Percentiles rank a stretch among this genome's conserved stretches.
These are phyloP conservation scores for Sepiola atlantica DNA, from an alignment of 2,888 invertebrate genomes.

Conservation along the genomic window DNA sequence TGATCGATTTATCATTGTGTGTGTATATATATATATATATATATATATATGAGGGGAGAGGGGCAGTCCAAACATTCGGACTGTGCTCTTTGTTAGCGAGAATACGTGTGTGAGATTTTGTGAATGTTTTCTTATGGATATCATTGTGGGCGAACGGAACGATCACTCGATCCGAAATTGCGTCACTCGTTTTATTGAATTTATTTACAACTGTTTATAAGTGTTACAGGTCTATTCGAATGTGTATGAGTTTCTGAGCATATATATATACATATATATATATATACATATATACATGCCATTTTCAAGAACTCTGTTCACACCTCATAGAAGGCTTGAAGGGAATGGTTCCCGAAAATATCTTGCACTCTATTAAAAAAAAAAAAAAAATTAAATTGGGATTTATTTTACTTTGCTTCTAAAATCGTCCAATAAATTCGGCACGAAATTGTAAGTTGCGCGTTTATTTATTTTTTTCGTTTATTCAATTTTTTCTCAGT, in stretches of 20 bases:
- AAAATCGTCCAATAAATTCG: no score
- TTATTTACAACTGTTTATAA: neutral
- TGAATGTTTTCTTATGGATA: neutral
- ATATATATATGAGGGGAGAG: neutral
- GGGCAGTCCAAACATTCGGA: neutral
- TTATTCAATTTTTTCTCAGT: no score
- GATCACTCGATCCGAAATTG: neutral
- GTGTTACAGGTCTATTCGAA: neutral
- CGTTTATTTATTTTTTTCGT: no score
- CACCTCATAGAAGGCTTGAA: no score
- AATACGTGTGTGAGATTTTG: neutral
- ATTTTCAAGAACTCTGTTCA: no score
- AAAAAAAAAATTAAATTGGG: no score
- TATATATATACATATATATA: neutral
- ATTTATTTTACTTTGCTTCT: no score
- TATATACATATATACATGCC: no score
- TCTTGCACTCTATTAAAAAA: no score
- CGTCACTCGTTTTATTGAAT: neutral
- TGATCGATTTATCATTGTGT: neutral
- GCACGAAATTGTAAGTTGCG: no score
- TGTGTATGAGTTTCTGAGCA: neutral
- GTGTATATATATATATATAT: neutral
- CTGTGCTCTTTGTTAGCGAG: neutral
- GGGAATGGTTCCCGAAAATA: no score
- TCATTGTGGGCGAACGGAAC: neutral